A percentile compares a stretch with the other conserved stretches of the same genome.
phyloP scores from a whole-genome alignment of 2,888 invertebrate species.

The Xanthorhoe designata region DNA sequence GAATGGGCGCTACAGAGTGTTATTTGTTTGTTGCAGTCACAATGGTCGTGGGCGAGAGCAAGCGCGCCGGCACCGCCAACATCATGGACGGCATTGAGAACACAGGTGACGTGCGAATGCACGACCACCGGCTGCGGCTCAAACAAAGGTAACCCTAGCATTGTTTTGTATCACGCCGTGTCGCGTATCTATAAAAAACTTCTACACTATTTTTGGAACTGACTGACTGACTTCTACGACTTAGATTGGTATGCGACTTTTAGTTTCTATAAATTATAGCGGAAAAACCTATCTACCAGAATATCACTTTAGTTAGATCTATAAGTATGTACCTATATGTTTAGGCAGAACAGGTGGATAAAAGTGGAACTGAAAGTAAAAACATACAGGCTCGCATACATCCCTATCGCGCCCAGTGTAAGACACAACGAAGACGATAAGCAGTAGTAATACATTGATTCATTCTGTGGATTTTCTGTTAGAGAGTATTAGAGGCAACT shows the following conservation, averaged over 20 bases:
- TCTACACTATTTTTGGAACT: constrained; percentile 5
- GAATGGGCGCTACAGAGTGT: constrained; percentile 40
- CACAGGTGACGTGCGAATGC: constrained; percentile 94
- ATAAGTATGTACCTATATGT: too few relatives aligned
- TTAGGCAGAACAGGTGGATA: too few relatives aligned
- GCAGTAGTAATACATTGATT: too few relatives aligned
- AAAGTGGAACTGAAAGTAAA: too few relatives aligned
- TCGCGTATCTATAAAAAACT: constrained; percentile 3
- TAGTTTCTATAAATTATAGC: too few relatives aligned
- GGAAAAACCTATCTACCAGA: too few relatives aligned
- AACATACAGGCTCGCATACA: too few relatives aligned
- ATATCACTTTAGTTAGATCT: too few relatives aligned
- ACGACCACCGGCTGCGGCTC: constrained; percentile 95
- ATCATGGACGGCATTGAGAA: constrained; percentile 97
- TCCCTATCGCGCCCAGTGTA: too few relatives aligned
- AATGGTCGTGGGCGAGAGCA: constrained; percentile 94
- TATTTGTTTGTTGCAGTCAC: constrained; percentile 75
- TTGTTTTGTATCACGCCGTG: neutral
- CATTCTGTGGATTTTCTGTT: too few relatives aligned
- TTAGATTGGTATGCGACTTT: neutral
- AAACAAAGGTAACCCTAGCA: constrained; percentile 90
- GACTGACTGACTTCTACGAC: constrained; percentile 2
- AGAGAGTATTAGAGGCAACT: too few relatives aligned
- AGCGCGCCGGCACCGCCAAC: constrained; percentile 89
- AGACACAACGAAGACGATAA: too few relatives aligned